These are phyloP conservation scores for Scaptomyza cyrtandrae DNA, from an alignment of 2,888 invertebrate genomes.

Conservation along the genomic window DNA sequence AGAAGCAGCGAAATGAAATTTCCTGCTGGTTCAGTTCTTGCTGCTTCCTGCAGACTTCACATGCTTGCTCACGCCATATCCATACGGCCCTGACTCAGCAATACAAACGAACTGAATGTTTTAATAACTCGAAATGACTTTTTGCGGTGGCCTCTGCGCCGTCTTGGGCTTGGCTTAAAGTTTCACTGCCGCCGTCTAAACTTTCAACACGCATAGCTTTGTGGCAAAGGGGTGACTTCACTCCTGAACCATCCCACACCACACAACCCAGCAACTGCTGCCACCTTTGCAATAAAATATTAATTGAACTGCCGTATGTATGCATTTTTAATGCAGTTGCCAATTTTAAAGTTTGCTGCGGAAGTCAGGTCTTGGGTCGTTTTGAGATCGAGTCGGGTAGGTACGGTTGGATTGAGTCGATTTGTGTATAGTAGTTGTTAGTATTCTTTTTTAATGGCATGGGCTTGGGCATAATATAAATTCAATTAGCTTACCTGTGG, in stretches of 20 bases:
- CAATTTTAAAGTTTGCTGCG: slow-evolving; percentile 77
- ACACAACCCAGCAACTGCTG: slow-evolving; percentile 15
- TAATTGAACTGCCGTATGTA: slow-evolving; percentile 76
- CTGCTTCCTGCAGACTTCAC: slow-evolving; percentile 70
- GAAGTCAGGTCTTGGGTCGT: slow-evolving; percentile 54
- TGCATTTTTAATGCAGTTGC: slow-evolving; percentile 78
- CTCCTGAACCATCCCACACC: not conserved
- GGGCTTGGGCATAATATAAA: slow-evolving; percentile 49
- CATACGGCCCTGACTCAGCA: slow-evolving; percentile 39
- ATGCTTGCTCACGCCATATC: slow-evolving; percentile 58
- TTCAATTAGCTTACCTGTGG: slow-evolving; percentile 57
- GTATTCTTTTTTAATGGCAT: slow-evolving; percentile 11
- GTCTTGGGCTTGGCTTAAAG: slow-evolving; percentile 47
- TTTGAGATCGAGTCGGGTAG: not conserved
- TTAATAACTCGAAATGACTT: slow-evolving; percentile 81
- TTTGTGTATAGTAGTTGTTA: slow-evolving; percentile 11
- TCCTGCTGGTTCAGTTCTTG: slow-evolving; percentile 70
- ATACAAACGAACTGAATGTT: slow-evolving; percentile 81
- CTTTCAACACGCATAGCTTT: slow-evolving; percentile 67
- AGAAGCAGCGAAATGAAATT: slow-evolving; percentile 72
- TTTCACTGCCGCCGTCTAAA: slow-evolving; percentile 59
- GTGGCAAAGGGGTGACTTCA: slow-evolving; percentile 21
- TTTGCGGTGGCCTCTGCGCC: slow-evolving; percentile 61
- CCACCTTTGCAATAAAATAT: slow-evolving; percentile 70
- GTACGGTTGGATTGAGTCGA: not conserved